Evolutionary conservation across 35 echinoderm and acorn worm genomes (phyloP).

Genomic region (Stichopus chloronotus): DNA sequence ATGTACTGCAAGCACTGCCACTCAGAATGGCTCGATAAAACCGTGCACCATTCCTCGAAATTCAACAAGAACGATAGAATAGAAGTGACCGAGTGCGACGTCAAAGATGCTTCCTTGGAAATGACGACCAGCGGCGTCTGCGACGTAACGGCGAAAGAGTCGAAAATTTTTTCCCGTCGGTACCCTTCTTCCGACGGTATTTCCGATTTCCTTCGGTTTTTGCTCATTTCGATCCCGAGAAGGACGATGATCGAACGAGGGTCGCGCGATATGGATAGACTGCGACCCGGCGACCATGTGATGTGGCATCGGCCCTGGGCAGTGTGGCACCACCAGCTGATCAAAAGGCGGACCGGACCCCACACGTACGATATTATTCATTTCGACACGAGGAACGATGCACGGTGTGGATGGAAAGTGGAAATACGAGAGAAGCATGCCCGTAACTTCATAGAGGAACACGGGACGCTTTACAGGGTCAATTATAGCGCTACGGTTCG

Average conservation of each 20-base stretch:
- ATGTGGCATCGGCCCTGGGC: slow-evolving; percentile 44
- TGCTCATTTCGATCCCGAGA: slow-evolving; percentile 18
- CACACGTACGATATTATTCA: slow-evolving; percentile 34
- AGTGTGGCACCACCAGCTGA: slow-evolving; percentile 27
- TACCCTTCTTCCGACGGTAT: neutral
- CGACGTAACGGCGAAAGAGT: neutral
- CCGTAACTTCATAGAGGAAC: neutral
- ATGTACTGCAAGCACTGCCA: slow-evolving; percentile 54
- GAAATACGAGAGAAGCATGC: neutral
- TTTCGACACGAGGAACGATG: slow-evolving; percentile 31
- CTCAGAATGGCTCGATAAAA: slow-evolving; percentile 30
- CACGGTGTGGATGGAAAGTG: slow-evolving; percentile 22
- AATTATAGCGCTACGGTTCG: slow-evolving; percentile 2
- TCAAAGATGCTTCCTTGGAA: neutral
- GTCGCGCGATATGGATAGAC: neutral
- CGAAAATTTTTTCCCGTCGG: neutral
- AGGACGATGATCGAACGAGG: slow-evolving; percentile 11
- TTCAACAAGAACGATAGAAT: slow-evolving; percentile 2
- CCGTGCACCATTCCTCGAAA: neutral
- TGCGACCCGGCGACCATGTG: slow-evolving; percentile 12
- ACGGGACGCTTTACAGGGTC: slow-evolving; percentile 16
- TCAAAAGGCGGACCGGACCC: neutral
- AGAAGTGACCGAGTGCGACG: neutral
- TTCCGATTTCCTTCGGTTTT: slow-evolving; percentile 1
- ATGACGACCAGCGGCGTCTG: neutral